A percentile compares a stretch with the other conserved stretches of the same genome.
phyloP scores from a whole-genome alignment of 2,888 invertebrate species.

The Luffia ferchaultella region DNA sequence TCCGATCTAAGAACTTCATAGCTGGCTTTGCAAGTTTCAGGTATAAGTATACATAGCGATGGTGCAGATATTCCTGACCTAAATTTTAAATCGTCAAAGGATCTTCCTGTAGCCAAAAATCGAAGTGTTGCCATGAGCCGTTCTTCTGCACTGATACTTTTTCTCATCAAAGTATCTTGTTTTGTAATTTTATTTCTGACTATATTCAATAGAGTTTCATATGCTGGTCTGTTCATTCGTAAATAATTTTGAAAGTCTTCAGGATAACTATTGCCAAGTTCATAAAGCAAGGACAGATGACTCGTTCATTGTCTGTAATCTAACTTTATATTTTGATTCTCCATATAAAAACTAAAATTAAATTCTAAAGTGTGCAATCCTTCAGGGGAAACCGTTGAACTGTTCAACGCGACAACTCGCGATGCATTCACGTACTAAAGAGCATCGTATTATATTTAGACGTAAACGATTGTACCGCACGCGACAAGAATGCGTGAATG shows the following conservation, averaged over 20 bases:
- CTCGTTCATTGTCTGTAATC: not conserved
- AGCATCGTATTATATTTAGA: not conserved
- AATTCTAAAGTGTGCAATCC: not conserved
- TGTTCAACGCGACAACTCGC: not conserved
- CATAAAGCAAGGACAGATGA: not conserved
- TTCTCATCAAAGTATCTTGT: slow-evolving; percentile 22
- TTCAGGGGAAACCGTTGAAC: not conserved
- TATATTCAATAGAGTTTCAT: not conserved
- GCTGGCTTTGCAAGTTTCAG: not conserved
- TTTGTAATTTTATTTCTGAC: slow-evolving; percentile 14
- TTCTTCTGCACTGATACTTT: slow-evolving; percentile 21
- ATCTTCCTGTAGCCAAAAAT: slow-evolving; percentile 22
- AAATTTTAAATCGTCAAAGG: slow-evolving; percentile 18
- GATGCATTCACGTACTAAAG: not conserved
- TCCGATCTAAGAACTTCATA: not conserved
- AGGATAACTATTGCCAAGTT: slow-evolving; percentile 5
- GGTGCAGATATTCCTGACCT: slow-evolving; percentile 10
- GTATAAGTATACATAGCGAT: not conserved
- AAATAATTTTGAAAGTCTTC: not conserved
- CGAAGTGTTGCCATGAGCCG: slow-evolving; percentile 19
- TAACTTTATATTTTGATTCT: not conserved
- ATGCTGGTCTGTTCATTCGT: not conserved
- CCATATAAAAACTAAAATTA: not conserved
- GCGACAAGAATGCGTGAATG: not conserved
- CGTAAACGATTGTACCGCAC: not conserved